Percentiles rank a stretch among this genome's conserved stretches.
These are phyloP conservation scores for Phallusia fumigata DNA, from an alignment of 23 tunicate genomes.

Conservation along the genomic window DNA sequence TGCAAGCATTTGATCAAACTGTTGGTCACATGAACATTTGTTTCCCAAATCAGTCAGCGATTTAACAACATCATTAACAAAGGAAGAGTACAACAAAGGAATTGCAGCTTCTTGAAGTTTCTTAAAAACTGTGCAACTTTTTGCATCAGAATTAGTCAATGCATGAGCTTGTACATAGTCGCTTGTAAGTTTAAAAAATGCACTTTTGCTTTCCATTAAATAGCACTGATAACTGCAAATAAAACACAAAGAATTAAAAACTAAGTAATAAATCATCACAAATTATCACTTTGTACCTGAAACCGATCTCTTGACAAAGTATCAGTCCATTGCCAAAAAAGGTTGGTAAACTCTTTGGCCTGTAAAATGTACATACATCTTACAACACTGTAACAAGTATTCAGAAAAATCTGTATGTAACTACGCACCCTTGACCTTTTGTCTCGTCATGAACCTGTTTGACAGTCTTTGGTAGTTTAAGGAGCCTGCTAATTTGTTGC, in stretches of 20 bases:
- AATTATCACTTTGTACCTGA: not conserved
- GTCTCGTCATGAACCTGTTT: not conserved
- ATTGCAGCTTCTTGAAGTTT: not conserved
- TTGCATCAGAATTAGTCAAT: no score
- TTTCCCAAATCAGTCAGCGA: not conserved
- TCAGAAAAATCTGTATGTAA: no score
- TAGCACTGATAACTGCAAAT: not conserved
- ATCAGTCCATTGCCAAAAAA: not conserved
- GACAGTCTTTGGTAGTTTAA: not conserved
- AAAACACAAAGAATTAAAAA: not conserved
- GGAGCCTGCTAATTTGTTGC: not conserved
- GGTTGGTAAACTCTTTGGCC: not conserved
- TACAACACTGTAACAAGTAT: not conserved
- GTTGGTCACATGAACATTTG: no score
- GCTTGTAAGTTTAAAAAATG: no score
- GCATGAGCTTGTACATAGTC: no score
- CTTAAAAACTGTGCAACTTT: no score
- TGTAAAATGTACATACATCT: not conserved
- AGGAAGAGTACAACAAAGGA: not conserved
- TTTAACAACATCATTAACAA: not conserved
- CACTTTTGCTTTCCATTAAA: not conserved
- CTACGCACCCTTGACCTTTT: not conserved
- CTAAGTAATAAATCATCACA: not conserved
- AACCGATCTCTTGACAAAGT: slow-evolving; percentile 5
- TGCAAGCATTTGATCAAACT: no score